These are phyloP conservation scores for Pristionchus maxplancki DNA, from an alignment of 2,888 invertebrate genomes.

Conservation along the genomic window DNA sequence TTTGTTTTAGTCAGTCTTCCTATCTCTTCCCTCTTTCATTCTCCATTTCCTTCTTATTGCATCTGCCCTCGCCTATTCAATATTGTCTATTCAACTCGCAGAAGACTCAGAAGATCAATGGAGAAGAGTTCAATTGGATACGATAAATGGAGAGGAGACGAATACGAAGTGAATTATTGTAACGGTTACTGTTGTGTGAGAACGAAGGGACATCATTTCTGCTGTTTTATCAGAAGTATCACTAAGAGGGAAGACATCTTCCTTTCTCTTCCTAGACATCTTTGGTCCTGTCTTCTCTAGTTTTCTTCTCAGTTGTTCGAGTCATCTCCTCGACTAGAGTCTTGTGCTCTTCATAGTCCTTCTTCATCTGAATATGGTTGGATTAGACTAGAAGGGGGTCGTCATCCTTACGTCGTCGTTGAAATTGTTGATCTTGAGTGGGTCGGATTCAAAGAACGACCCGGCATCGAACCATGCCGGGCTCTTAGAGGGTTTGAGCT, in stretches of 20 bases:
- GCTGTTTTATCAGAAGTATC: no score
- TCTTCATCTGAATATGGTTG: neutral
- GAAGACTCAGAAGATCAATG: no score
- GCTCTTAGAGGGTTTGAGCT: slow-evolving; percentile 34
- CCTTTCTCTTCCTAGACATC: neutral
- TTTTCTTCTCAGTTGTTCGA: neutral
- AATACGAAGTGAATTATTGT: no score
- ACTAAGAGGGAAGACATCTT: neutral
- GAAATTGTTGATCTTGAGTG: neutral
- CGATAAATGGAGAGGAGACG: no score
- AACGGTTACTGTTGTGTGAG: no score
- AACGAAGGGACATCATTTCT: no score
- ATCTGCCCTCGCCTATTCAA: no score
- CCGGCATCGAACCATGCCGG: slow-evolving; percentile 19
- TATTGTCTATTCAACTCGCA: no score
- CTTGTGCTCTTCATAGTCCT: neutral
- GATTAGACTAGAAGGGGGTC: neutral
- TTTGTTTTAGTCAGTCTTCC: no score
- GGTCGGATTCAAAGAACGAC: slow-evolving; percentile 26
- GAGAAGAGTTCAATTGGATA: no score
- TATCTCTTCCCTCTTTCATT: no score
- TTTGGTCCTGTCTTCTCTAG: neutral
- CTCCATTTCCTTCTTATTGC: no score
- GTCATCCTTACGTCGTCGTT: neutral
- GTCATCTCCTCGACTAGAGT: neutral